Evolutionary conservation across 2,113 vertebrate genomes (phyloP).

Genomic region (Oenanthe oenanthe): DNA sequence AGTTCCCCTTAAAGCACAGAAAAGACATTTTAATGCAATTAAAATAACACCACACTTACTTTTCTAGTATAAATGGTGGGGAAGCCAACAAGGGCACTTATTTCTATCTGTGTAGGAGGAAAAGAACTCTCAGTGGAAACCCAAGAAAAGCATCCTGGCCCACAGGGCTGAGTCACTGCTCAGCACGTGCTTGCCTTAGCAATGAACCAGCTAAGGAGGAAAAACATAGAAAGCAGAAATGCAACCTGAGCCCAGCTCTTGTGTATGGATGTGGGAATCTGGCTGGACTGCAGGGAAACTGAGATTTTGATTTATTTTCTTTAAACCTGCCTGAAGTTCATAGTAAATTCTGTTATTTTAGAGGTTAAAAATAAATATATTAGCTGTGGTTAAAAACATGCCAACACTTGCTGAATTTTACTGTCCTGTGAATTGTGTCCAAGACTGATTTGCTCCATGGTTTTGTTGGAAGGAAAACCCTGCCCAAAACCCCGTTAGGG

Average conservation of each 20-base stretch:
- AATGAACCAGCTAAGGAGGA: not conserved
- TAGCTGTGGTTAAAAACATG: not conserved
- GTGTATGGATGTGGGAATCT: not conserved
- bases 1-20: not conserved
- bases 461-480: not conserved
- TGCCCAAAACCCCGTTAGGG: not conserved
- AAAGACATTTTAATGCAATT: not conserved
- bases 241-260: not conserved
- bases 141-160: constrained; percentile 43
- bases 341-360: not conserved
- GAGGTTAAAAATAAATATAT: not conserved
- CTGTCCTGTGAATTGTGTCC: not conserved
- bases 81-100: not conserved
- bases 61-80: not conserved
- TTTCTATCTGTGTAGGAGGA: not conserved
- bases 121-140: not conserved
- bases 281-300: not conserved
- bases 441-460: not conserved
- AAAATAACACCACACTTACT: not conserved
- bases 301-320: not conserved
- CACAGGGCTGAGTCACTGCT: not conserved
- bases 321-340: not conserved
- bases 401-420: not conserved
- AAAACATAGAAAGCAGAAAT: not conserved
- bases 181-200: not conserved